These are phyloP conservation scores for Seira musarum DNA, from an alignment of 2,888 invertebrate genomes.

Conservation along the genomic window DNA sequence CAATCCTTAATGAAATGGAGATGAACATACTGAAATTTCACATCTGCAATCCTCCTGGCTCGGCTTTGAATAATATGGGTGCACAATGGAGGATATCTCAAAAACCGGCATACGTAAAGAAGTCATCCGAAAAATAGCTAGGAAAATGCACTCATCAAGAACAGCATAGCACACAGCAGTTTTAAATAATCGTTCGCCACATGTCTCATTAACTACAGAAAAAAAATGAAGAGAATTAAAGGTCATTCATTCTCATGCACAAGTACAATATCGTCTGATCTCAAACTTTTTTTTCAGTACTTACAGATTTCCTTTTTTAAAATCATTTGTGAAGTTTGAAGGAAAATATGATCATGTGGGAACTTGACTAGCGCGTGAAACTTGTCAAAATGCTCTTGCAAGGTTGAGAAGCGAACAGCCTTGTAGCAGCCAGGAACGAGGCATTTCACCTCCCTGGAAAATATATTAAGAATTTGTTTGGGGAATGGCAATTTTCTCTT, in stretches of 20 bases:
- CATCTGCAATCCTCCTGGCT: conserved; percentile 31
- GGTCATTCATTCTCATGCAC: not conserved
- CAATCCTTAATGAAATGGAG: not conserved
- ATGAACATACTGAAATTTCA: conserved; percentile 54
- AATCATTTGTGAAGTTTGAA: conserved; percentile 60
- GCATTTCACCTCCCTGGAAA: conserved; percentile 64
- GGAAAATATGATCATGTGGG: conserved; percentile 26
- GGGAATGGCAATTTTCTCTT: not conserved
- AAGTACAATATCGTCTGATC: too few species aligned
- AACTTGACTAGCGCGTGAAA: conserved; percentile 42
- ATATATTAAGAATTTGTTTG: conserved; percentile 12
- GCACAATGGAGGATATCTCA: conserved; percentile 61
- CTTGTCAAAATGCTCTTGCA: conserved; percentile 54
- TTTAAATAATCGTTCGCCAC: conserved; percentile 60
- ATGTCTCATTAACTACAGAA: conserved; percentile 43
- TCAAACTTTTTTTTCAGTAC: not conserved
- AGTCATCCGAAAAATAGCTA: conserved; percentile 59
- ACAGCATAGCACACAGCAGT: conserved; percentile 37
- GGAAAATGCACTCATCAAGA: conserved; percentile 47
- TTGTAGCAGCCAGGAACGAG: conserved; percentile 63
- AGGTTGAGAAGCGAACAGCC: conserved; percentile 40
- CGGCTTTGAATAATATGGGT: conserved; percentile 54
- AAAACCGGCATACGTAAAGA: conserved; percentile 62
- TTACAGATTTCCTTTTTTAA: conserved; percentile 52
- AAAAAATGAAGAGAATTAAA: not conserved